A percentile compares a stretch with the other conserved stretches of the same genome.
phyloP scores from a whole-genome alignment of 53 echinoderm and acorn worm species.

The Crossaster papposus region DNA sequence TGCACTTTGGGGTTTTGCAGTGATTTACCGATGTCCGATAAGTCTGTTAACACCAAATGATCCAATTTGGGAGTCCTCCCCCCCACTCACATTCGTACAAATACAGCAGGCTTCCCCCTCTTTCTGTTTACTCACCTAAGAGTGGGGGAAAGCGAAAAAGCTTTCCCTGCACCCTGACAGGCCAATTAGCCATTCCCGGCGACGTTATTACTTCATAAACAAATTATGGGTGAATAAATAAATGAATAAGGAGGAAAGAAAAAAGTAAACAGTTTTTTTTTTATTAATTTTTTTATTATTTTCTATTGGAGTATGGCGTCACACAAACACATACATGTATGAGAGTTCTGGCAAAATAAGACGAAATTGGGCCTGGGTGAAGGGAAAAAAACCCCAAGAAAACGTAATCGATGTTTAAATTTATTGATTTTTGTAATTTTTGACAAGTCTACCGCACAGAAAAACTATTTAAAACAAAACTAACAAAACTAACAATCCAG shows the following conservation, averaged over 20 bases:
- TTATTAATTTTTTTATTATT: background rate
- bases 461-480: too few relatives aligned
- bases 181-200: conserved; percentile 35
- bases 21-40: too few relatives aligned
- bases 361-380: too few relatives aligned
- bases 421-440: too few relatives aligned
- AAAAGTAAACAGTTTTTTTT: background rate
- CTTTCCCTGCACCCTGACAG: conserved; percentile 6
- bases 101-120: background rate
- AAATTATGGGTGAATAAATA: background rate
- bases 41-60: background rate
- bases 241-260: conserved; percentile 25
- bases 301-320: background rate
- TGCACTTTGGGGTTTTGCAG: background rate
- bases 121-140: conserved; percentile 16
- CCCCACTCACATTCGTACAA: background rate
- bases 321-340: background rate
- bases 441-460: too few relatives aligned
- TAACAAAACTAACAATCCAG: too few relatives aligned
- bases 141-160: conserved; percentile 40
- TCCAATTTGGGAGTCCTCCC: background rate
- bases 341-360: too few relatives aligned
- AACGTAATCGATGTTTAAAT: too few relatives aligned
- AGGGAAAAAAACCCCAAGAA: too few relatives aligned
- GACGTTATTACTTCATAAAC: conserved; percentile 23